phyloP scores from a whole-genome alignment of 2,797 vertebrate genomes.

The Coendou prehensilis region DNA sequence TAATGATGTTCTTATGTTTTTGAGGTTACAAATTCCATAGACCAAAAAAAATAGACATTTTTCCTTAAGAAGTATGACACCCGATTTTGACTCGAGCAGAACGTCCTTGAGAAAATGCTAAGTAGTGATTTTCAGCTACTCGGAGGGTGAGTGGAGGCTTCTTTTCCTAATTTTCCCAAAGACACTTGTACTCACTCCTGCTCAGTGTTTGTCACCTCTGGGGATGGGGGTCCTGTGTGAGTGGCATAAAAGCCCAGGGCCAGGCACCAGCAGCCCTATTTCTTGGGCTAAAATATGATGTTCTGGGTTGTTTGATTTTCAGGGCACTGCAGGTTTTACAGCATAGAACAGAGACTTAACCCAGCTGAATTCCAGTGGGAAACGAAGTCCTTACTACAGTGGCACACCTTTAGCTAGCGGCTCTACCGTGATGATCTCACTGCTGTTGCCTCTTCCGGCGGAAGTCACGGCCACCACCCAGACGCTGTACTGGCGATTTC shows the following conservation, averaged over 20 bases:
- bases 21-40: neutral
- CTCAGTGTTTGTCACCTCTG: neutral
- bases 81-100: neutral
- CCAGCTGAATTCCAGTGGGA: rapidly evolving
- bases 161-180: neutral
- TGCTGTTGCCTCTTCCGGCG: conserved; percentile 97
- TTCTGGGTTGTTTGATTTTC: neutral
- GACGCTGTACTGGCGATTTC: conserved; percentile 97
- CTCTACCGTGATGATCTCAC: conserved; percentile 97
- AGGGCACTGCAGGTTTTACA: neutral
- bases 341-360: neutral
- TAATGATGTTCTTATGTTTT: neutral
- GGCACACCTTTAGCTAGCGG: conserved; percentile 95
- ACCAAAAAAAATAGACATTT: neutral
- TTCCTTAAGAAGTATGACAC: neutral
- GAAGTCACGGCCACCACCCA: conserved; percentile 99
- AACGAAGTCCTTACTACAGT: rapidly evolving
- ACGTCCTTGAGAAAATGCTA: neutral
- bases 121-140: neutral
- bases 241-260: neutral
- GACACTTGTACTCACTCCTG: neutral
- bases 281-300: neutral
- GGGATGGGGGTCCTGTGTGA: neutral
- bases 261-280: neutral
- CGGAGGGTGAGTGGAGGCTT: neutral